Conservation (phyloP, 2,113 vertebrate species). For the Antidorcas marsupialis region DNA sequence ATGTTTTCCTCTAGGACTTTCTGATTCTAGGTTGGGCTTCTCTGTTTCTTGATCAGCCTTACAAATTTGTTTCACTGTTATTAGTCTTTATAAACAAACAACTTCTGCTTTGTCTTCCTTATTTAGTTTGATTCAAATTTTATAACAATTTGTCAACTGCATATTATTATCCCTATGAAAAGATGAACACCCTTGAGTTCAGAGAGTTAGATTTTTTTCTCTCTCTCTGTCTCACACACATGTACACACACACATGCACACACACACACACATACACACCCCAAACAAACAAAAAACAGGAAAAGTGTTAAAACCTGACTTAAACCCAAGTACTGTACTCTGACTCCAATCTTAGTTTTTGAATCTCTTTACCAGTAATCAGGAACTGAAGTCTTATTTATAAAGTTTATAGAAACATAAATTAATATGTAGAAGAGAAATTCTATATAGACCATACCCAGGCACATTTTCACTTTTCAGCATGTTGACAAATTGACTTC, state of each 20-base stretch:
- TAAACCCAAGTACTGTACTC: not conserved
- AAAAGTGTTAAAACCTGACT: not conserved
- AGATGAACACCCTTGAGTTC: not conserved
- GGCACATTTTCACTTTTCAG: not conserved
- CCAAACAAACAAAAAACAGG: not conserved
- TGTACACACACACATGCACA: not conserved
- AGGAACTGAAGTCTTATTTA: not conserved
- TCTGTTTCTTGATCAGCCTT: not conserved
- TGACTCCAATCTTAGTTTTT: not conserved
- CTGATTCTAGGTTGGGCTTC: not conserved
- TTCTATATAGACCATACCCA: not conserved
- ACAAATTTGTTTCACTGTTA: not conserved
- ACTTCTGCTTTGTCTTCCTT: not conserved
- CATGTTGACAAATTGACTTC: conserved; percentile 56
- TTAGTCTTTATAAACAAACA: not conserved
- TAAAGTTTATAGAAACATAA: not conserved
- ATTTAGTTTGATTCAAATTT: not conserved
- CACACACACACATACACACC: too few species aligned
- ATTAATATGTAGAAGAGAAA: not conserved
- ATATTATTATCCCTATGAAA: not conserved
- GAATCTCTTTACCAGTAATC: not conserved
- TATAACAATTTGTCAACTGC: not conserved
- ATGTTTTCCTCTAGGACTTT: not conserved
- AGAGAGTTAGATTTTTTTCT: not conserved
- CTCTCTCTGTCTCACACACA: not conserved